Evolutionary conservation across 1,140 invertebrate species (phyloP), one percentile per base, ranked within the genome.

Genomic region (Bombus affinis): DNA sequence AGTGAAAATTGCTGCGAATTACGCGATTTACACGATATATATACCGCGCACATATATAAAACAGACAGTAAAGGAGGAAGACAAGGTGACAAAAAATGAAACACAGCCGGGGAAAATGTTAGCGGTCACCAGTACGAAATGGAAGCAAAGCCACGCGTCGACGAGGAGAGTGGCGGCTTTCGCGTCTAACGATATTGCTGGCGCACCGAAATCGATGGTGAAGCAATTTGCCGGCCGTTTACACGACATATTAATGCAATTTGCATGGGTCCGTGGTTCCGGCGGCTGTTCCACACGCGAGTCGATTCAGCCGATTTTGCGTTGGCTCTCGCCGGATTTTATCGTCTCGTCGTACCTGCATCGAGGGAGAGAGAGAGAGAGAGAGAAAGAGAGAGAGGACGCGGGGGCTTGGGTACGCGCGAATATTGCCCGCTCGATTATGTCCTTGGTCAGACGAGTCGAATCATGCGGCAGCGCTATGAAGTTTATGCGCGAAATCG

Each of bases 231-330:
- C 89, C 88, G 87, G 83, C 74, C 90, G 90, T 91, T 91, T 91
- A 92, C 89, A 87, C 88, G 88, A 91, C 87, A 86, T 91, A 92
- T 92, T 92, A 92, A 91, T 92, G 91, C 90, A 90, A 92, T 92
- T 92, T 92, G 90, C 92, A 91, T 91, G 91, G 89, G 73, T 78
- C 73, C 85, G 86, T 75, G 90, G 75, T 83, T 86, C 83, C 75
- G 71, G 85, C 57, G 68, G 70, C 70, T 70, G 72, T 78, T 71
- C 81, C 35, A 28, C 62, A 68, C 83, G 88, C 72, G 78, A 86
- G 76, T 86, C 88, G 81, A 76, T 88, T 85, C 88, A 75, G 78
- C 85, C 88, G 79, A 91, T 89, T 91, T 86, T 68, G 71, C 82
- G 57, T 73, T 57, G 42, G n/a, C 53, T 65, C 76, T 13, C 18